Base-by-base conservation (phyloP, 2,113 vertebrate genomes). In the Malurus elegans region DNA sequence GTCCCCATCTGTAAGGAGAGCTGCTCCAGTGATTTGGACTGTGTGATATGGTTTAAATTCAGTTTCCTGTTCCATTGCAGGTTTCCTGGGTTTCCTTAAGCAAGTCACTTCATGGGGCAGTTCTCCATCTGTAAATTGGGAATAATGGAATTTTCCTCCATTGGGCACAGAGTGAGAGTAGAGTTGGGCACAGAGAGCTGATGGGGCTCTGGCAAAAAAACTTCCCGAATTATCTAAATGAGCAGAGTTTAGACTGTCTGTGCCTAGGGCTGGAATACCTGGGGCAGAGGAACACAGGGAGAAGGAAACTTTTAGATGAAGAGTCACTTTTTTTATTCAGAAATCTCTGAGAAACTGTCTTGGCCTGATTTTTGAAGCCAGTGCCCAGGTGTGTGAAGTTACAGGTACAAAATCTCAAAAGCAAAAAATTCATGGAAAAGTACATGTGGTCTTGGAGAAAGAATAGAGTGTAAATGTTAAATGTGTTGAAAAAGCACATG, bases 1-100 rank as follows among this genome's bases (percentile, higher is more conserved):
- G 80, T 86, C 73, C 78, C n/a, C 70, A 45, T 87, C 60, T 87
- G 58, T 82, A 94, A 82, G 79, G 71, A 95, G 79, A 64, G 26
- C 47, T 51, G 24, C 48, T 67, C 17, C 60, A 36, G 60, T 74
- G 75, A 54, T 92, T 71, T 88, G 88, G 83, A 31, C 34, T 54
- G 18, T 32, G 23, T 2, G 1, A 38, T 14, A 10, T 34, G 15
- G 88, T 70, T 80, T 83, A 66, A 66, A 70, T 91, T 88, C 3
- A 5, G 36, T 65, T 80, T 81, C n/a, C 47, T 29, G 8, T 78
- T 93, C 67, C 34, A 5, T 11, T 83, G 60, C 67, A 90, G 71
- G 32, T 88, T 93, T 82, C 78, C 58, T 90, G 18, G 72, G 8
- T 79, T 93, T 79, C 79, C 72, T 83, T 73, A 51, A 71, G 78